A percentile compares a stretch with the other conserved stretches of the same genome.
phyloP scores from a whole-genome alignment of 1,140 invertebrate genomes.

The Copidosoma floridanum region DNA sequence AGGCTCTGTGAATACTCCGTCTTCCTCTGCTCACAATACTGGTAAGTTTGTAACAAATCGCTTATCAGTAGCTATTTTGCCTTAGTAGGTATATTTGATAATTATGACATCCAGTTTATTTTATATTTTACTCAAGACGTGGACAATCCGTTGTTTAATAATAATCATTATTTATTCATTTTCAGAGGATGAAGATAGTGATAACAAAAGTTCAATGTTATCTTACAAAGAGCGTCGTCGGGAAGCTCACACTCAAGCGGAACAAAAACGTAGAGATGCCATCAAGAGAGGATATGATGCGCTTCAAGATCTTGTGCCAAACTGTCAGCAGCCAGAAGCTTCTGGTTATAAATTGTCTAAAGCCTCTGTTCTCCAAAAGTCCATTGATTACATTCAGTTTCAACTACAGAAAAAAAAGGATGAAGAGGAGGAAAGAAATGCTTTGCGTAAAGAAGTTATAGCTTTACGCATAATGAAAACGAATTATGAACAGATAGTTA shows the following conservation, averaged over 20 bases:
- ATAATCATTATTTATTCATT: conserved; percentile 24
- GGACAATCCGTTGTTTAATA: too few species aligned
- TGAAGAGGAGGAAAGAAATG: conserved; percentile 89
- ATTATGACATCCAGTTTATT: too few species aligned
- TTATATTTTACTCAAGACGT: too few species aligned
- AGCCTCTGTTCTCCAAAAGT: conserved; percentile 91
- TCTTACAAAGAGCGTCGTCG: conserved; percentile 91
- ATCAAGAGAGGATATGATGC: conserved; percentile 95
- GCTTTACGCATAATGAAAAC: conserved; percentile 89
- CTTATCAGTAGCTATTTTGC: conserved; percentile 20
- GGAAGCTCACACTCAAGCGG: conserved; percentile 95
- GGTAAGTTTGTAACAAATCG: conserved; percentile 54
- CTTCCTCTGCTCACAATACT: conserved; percentile 83
- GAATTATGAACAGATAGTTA: conserved; percentile 95
- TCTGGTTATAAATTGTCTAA: conserved; percentile 93
- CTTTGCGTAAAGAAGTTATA: conserved; percentile 91
- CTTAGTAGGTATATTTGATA: too few species aligned
- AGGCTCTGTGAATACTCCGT: conserved; percentile 78
- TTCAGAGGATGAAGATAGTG: conserved; percentile 87
- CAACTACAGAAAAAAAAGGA: conserved; percentile 88
- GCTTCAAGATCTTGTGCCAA: conserved; percentile 88
- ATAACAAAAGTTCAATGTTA: conserved; percentile 73
- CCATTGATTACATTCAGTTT: conserved; percentile 88
- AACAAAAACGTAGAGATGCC: conserved; percentile 94
- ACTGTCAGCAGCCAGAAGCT: conserved; percentile 81